Conservation (phyloP, 2,888 invertebrate genomes). For the Diaphora mendica region DNA sequence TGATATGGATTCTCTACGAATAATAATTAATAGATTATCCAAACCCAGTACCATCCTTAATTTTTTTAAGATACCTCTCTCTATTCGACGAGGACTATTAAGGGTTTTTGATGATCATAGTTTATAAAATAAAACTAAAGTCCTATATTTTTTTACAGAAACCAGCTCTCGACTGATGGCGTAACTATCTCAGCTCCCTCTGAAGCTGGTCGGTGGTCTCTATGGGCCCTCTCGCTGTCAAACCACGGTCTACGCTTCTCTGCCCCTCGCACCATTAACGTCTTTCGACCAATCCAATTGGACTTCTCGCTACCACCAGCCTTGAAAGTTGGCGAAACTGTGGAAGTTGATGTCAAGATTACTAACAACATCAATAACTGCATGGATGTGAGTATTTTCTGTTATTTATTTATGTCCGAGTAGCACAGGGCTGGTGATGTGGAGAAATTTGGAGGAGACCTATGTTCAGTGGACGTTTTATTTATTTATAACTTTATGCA, state of each 20-base stretch:
- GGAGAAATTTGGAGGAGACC: too few species aligned
- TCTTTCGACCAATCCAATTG: conserved; percentile 88
- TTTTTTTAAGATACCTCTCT: too few species aligned
- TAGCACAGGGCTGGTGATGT: too few species aligned
- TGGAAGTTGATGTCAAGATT: conserved; percentile 90
- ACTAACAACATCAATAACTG: conserved; percentile 89
- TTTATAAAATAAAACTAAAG: not conserved
- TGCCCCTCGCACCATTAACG: conserved; percentile 86
- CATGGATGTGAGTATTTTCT: conserved; percentile 87
- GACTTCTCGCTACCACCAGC: conserved; percentile 87
- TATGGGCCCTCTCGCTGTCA: conserved; percentile 88
- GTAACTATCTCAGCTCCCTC: conserved; percentile 87
- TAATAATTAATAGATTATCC: too few species aligned
- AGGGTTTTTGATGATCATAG: not conserved
- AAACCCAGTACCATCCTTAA: too few species aligned
- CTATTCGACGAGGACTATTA: too few species aligned
- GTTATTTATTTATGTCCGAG: not conserved
- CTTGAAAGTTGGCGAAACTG: conserved; percentile 87
- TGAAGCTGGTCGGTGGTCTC: conserved; percentile 88
- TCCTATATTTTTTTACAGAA: conserved; percentile 63
- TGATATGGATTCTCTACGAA: too few species aligned
- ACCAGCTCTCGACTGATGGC: conserved; percentile 86
- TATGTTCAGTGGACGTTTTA: too few species aligned
- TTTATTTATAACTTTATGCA: too few species aligned
- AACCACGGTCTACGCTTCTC: conserved; percentile 85